Evolutionary conservation across 2,888 invertebrate genomes (phyloP), one percentile per base, ranked within the genome.

Genomic region (Cacoxenus indagator): DNA sequence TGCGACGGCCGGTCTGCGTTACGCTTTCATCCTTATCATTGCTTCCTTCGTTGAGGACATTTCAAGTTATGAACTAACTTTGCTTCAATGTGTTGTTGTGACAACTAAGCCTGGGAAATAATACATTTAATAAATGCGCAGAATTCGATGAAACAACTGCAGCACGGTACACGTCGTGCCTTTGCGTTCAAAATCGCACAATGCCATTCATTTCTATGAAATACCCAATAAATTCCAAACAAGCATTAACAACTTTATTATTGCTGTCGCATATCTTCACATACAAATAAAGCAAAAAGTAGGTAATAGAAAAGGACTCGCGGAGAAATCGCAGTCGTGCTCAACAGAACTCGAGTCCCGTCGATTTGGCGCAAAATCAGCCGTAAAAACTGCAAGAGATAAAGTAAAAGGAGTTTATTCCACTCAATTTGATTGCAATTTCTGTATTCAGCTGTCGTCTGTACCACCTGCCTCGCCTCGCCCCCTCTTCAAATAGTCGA

Each of bases 341-440:
- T n/a, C n/a, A 37, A 37, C 37, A 37, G 14, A 37, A 37, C 8
- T 37, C 8, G 8, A 37, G 37, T 5, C 8, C 8, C 8, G 37
- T 37, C 37, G 37, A 37, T 37, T 37, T 37, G 14, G 37, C 24
- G 17, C 54, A 54, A 54, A 54, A 24, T 54, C 54, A 54, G 54
- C 54, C 54, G 54, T 9, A 54, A 48, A 48, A 48, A 48, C 48
- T 48, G 19, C 48, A 48, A 19, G 6, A 48, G 48, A 48, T 48
- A 48, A 73, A 62, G 68, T 72, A 70, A 72, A 74, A 72, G 8
- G 37, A 79, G 79, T 77, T 80, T 79, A 79, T 81, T 80, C 80
- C 81, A 75, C 80, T 78, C 81, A 78, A 80, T 81, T 81, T 77
- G 81, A 78, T 78, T 73, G 72, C 77, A 73, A 81, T 78, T 75